phyloP scores from a whole-genome alignment of 2,797 vertebrate genomes.

The Gymnoscopelus microlampas region DNA sequence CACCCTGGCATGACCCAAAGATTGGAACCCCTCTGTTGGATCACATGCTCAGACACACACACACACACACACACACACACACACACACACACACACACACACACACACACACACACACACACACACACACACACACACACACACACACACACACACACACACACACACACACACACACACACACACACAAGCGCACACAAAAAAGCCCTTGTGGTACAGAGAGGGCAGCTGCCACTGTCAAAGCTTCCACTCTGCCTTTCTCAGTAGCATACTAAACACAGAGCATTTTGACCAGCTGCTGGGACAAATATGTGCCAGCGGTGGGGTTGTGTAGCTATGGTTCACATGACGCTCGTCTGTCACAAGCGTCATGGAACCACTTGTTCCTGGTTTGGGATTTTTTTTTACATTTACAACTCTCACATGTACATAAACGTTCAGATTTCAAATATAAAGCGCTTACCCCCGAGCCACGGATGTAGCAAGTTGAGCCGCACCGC shows the following conservation, averaged over 20 bases:
- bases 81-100: no score
- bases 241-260: conserved; percentile 31
- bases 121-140: background rate
- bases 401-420: no score
- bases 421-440: no score
- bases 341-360: no score
- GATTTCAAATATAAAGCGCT: no score
- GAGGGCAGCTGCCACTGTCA: conserved; percentile 48
- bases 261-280: conserved; percentile 23
- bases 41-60: conserved; percentile 17
- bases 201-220: conserved; percentile 22
- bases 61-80: background rate
- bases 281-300: conserved; percentile 39
- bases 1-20: conserved; percentile 60
- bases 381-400: no score
- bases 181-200: background rate
- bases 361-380: no score
- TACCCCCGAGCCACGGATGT: no score
- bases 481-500: no score
- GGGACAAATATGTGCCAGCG: conserved; percentile 36
- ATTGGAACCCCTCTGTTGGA: conserved; percentile 58
- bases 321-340: background rate
- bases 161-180: background rate
- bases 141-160: background rate
- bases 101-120: no score